phyloP scores from a whole-genome alignment of 2,888 invertebrate species.

The Reticulitermes lucifugus region DNA sequence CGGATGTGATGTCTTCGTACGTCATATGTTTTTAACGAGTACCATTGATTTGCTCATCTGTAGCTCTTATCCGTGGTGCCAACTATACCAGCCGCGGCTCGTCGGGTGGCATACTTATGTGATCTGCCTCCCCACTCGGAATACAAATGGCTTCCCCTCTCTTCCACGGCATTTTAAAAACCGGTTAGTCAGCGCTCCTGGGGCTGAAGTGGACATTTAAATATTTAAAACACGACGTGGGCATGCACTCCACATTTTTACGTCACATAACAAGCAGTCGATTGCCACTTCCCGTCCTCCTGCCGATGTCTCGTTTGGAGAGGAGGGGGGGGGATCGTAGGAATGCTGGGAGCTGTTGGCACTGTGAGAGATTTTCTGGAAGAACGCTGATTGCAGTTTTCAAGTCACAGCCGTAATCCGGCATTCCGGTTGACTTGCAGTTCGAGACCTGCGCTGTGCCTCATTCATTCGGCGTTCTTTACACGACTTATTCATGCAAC shows the following conservation, averaged over 20 bases:
- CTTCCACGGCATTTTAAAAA: constrained; percentile 40
- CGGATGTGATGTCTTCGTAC: too few relatives aligned
- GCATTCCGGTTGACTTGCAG: too few relatives aligned
- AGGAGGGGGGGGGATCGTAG: too few relatives aligned
- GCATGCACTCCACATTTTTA: neutral
- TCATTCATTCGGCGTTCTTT: too few relatives aligned
- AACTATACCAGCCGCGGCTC: neutral
- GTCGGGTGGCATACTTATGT: neutral
- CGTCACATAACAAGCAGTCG: neutral
- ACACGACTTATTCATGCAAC: too few relatives aligned
- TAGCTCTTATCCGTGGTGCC: neutral
- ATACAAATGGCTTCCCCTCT: constrained; percentile 11
- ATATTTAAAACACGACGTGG: constrained; percentile 48
- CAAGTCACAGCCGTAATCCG: too few relatives aligned
- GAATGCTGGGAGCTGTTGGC: neutral
- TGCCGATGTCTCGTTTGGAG: neutral
- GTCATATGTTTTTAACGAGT: too few relatives aligned
- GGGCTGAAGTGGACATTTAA: constrained; percentile 49
- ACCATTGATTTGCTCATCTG: neutral
- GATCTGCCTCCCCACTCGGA: neutral
- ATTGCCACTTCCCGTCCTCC: neutral
- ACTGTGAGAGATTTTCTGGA: neutral
- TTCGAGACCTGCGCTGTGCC: too few relatives aligned
- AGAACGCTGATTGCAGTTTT: too few relatives aligned
- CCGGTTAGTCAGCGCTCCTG: constrained; percentile 43